Evolutionary conservation across 2,797 vertebrate genomes (phyloP), one percentile per base, ranked within the genome.

Genomic region (Spatula clypeata): DNA sequence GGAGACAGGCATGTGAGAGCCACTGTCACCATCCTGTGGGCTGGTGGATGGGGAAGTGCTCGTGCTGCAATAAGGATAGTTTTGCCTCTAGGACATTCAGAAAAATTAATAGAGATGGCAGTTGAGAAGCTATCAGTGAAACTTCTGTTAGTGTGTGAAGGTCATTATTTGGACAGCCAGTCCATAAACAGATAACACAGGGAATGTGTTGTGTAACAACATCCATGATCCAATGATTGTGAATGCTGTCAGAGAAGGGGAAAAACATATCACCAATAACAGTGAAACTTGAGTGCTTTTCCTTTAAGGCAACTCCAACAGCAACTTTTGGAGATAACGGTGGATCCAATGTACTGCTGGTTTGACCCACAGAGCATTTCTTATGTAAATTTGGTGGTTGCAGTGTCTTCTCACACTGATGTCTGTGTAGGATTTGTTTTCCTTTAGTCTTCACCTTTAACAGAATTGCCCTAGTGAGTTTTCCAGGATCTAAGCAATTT

Each of bases 141-240:
- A 66, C 20, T 32, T 71, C 38, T 79, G 19, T 44, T 34, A 64
- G 20, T 32, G 20, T 66, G 32, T 36, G 51, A 75, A 67, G n/a
- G 54, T 47, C 62, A 75, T 82, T 87, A 40, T 77, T 27, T 61
- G 69, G 38, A 75, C 71, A 88, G 26, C 13, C 32, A 65, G 20
- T 75, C 23, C 64, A 38, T 24, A 92, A 71, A 81, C 42, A 92
- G 65, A 34, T 10, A 42, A 11, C 26, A 36, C 61, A 75, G 26
- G 29, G 60, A 62, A 73, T 24, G 8, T 60, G n/a, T 12, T 75
- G n/a, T 75, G 45, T 58, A 77, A 17, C 27, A 83, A 4, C 49
- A 75, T 54, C n/a, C 8, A 15, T 47, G 40, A 77, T 38, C 19
- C 36, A 34, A 6, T 23, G 54, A 42, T 32, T 0, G 0, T 57